A percentile compares a stretch with the other conserved stretches of the same genome.
phyloP scores from a whole-genome alignment of 2,797 vertebrate species.

The Neomorphus geoffroyi region DNA sequence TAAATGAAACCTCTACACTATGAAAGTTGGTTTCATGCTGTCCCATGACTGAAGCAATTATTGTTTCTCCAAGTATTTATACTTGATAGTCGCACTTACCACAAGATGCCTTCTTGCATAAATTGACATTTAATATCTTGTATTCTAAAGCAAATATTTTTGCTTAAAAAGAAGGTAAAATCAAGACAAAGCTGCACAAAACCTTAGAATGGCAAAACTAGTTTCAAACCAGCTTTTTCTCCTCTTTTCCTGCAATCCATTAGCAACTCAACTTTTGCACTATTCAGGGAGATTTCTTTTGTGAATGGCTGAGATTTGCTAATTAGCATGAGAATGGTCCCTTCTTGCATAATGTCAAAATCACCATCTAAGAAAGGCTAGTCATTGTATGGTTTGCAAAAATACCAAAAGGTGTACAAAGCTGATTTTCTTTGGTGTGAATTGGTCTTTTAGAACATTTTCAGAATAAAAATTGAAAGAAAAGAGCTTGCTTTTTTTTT shows the following conservation, averaged over 20 bases:
- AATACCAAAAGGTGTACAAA: slow-evolving; percentile 30
- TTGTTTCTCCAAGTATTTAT: slow-evolving; percentile 31
- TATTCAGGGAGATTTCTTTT: slow-evolving; percentile 63
- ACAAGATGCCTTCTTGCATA: slow-evolving; percentile 23
- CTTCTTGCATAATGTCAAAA: slow-evolving; percentile 67
- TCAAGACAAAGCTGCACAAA: slow-evolving; percentile 1
- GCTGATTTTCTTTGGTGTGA: slow-evolving; percentile 26
- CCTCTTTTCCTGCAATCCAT: slow-evolving; percentile 1
- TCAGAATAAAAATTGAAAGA: slow-evolving; percentile 17
- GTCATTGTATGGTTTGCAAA: slow-evolving; percentile 49
- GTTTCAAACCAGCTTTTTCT: neutral
- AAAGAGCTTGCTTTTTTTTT: neutral
- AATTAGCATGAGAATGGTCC: slow-evolving; percentile 76
- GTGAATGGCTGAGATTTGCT: slow-evolving; percentile 53
- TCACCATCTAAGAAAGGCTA: slow-evolving; percentile 52
- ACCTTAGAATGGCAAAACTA: neutral
- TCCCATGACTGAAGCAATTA: slow-evolving; percentile 6
- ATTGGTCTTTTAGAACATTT: slow-evolving; percentile 36
- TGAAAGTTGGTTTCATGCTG: neutral
- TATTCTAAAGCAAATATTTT: slow-evolving; percentile 56
- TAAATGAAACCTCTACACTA: slow-evolving; percentile 23
- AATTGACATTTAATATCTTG: slow-evolving; percentile 14
- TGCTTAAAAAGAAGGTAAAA: slow-evolving; percentile 5
- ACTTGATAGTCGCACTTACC: neutral
- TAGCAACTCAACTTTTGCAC: slow-evolving; percentile 67